Evolutionary conservation across 2,888 invertebrate genomes (phyloP).

Genomic region (Cephus sareptanus): DNA sequence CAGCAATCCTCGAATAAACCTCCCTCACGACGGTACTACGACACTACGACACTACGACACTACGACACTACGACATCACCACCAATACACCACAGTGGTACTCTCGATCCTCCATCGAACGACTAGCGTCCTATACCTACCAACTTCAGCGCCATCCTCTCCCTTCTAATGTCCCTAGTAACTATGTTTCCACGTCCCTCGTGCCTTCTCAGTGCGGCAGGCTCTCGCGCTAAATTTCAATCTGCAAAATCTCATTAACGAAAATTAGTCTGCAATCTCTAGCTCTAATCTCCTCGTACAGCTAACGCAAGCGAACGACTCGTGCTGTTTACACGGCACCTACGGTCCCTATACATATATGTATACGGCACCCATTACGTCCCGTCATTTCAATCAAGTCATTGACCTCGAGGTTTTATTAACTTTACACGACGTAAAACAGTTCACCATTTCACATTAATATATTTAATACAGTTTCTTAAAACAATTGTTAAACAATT

Average conservation of each 20-base stretch:
- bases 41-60: background rate
- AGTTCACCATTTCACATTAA: background rate
- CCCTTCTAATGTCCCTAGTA: background rate
- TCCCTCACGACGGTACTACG: background rate
- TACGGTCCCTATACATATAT: background rate
- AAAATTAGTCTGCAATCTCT: slow-evolving; percentile 51
- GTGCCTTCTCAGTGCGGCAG: background rate
- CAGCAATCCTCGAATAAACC: slow-evolving; percentile 6
- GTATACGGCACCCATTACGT: background rate
- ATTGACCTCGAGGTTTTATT: background rate
- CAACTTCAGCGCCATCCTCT: background rate
- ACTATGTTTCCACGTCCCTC: background rate
- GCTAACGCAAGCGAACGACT: background rate
- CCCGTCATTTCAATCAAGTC: background rate
- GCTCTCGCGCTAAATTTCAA: slow-evolving; percentile 45
- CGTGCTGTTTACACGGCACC: background rate
- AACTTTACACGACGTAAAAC: background rate
- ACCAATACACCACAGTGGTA: background rate
- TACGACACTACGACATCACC: background rate
- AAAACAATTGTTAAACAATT: background rate
- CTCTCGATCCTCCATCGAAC: background rate
- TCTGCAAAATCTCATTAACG: slow-evolving; percentile 50
- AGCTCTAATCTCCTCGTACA: slow-evolving; percentile 9
- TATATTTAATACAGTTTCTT: background rate
- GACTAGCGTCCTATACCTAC: background rate